Evolutionary conservation across 1,140 invertebrate species (phyloP), one percentile per base, ranked within the genome.

Genomic region (Lanistes nyassanus): DNA sequence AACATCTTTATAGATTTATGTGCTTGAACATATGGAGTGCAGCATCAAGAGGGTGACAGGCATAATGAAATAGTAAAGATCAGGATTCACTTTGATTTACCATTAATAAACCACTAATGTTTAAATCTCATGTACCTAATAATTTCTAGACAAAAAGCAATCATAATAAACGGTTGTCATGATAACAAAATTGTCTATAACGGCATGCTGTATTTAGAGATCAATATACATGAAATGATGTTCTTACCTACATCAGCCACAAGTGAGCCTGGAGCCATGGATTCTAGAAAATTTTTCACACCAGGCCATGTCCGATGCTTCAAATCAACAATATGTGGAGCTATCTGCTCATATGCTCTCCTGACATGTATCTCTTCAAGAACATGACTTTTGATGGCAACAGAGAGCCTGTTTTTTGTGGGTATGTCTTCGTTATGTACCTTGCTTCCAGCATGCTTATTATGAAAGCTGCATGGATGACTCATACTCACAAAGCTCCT

Each of bases 321-420:
- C n/a, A 85, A 72, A 36, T 82, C 76, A 39, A 71, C 79, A 72
- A 90, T 89, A 75, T 90, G 86, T 53, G 85, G 86, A 78, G 94
- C 94, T 80, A 94, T 94, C 88, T 95, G 94, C 85, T 97, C 94
- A 91, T 98, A 98, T 70, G 97, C 96, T 85, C 97, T 95, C 89
- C 97, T 95, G 29, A 98, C 97, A 89, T 98, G 97, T 71, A 95
- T 94, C 89, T 95, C 94, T 91, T 98, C 96, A 68, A 81, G 68
- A 21, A 47, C 9, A 47, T 47, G 9, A 47, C 42, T 47, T 47
- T 47, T 47, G 5, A 3, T 16, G 19, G 42, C 42, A 47, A 3
- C 2, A 47, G 42, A 47, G 19, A 13, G 42, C 42, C 42, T 47
- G 5, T 16, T 47, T 47, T 47, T 47, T 47, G 2, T 16, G 19